Percentiles rank a stretch among this genome's conserved stretches.
phyloP scores from a whole-genome alignment of 2,113 vertebrate genomes.

The Lycaon pictus region DNA sequence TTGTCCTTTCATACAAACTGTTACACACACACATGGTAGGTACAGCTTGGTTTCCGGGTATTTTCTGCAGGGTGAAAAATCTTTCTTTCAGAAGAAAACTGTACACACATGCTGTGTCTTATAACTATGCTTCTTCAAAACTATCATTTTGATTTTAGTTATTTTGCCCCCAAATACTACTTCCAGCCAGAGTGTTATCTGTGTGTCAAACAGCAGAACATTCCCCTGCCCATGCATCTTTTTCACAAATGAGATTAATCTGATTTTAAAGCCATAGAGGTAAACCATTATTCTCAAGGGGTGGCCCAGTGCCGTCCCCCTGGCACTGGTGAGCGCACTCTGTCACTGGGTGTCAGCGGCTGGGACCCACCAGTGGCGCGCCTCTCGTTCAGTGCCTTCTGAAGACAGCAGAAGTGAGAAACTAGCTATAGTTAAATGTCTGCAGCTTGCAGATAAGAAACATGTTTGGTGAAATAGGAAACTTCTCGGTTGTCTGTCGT shows the following conservation, averaged over 20 bases:
- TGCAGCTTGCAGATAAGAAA: constrained; percentile 59
- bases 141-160: constrained; percentile 64
- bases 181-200: constrained; percentile 52
- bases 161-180: constrained; percentile 23
- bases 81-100: constrained; percentile 54
- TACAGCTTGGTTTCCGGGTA: background rate
- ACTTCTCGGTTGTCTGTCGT: background rate
- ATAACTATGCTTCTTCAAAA: constrained; percentile 56
- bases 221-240: background rate
- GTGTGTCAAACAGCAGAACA: background rate
- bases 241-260: constrained; percentile 28
- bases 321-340: background rate
- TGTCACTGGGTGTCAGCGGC: background rate
- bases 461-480: background rate
- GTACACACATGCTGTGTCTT: constrained; percentile 43
- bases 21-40: background rate
- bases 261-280: constrained; percentile 3
- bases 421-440: background rate
- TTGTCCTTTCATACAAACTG: constrained; percentile 12
- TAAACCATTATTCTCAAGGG: fast-evolving
- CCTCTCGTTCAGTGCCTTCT: background rate
- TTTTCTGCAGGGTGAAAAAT: constrained; percentile 44
- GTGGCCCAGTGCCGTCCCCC: background rate
- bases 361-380: background rate
- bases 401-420: background rate